Base-by-base conservation (phyloP, 2,888 invertebrate genomes). In the Andrena flavipes region DNA sequence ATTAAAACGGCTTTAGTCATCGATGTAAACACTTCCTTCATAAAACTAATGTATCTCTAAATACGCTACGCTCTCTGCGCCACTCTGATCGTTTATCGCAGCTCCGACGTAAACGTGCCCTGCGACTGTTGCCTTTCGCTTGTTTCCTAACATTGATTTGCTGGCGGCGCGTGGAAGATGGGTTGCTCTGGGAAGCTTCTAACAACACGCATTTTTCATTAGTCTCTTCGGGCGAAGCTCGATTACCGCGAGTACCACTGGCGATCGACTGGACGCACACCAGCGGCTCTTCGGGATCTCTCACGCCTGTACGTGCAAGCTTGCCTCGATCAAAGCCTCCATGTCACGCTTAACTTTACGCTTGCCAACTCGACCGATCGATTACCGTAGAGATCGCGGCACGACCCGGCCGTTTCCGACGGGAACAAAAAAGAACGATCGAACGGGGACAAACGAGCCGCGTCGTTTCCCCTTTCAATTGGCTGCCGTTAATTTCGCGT, bases 291-390 rank as follows among this genome's bases (percentile, higher is more conserved):
- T 54, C 60, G 26, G 63, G 60, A 72, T 67, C 16, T 70, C 67
- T 80, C 84, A 86, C 77, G 77, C 81, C 70, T 85, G 35, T 83
- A 68, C 78, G 81, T 30, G 84, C 87, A 86, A 87, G 86, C 88
- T 87, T 87, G 75, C 80, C 76, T 70, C 65, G 65, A 74, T 74
- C 69, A 76, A 87, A 76, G 81, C 77, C 80, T 84, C 63, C 42
- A 73, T 59, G 26, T 74, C 86, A 87, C 68, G 79, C 82, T 88
- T 87, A 76, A 72, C 30, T 84, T 75, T 75, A 80, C 56, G 79
- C 79, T 88, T 86, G 70, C 54, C 80, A 60, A 54, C 54, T 60
- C 59, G 70, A 49, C 65, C 79, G 54, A 60, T 72, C 71, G 71
- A 79, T 82, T 48, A 49, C n/a, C 59, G 33, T 30, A 71, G 62